Base-by-base conservation (phyloP, 1,140 invertebrate species). In the Archegozetes longisetosus region DNA sequence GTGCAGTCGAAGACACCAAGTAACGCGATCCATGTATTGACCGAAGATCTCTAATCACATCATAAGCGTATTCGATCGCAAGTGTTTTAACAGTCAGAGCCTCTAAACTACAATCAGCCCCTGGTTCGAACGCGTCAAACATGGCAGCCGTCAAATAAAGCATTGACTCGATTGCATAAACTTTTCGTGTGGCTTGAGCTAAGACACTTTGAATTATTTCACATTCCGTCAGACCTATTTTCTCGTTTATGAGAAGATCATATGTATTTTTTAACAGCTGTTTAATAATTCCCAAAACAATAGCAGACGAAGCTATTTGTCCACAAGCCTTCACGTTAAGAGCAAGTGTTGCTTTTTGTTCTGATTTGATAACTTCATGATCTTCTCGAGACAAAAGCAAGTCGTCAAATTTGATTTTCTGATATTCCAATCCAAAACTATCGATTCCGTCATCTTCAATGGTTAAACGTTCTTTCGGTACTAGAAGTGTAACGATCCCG, bases 141-240 rank as follows among this genome's bases (percentile, higher is more conserved):
- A 85, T 70, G 3, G 80, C 80, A 46, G 82, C 77, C 0, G 84
- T 85, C 26, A 86, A 65, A 69, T 86, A 90, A 0, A 81, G 71
- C 73, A 84, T 80, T 66, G 83, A 84, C 68, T 90, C 86, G 74
- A 87, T 82, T 0, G 78, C 79, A 68, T 88, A 90, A 3, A 79
- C 70, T 2, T 72, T 65, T 3, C 68, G 69, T 9, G 75, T 70
- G 22, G 81, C 72, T 65, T 76, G 72, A 1, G 77, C 75, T 60
- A 85, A 64, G 48, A 79, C 76, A 49, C 77, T 72, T 66, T 76
- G 55, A 14, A 64, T 53, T 9, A 61, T 27, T 55, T 64, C 55
- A 60, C 63, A 60, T 1, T 60, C 46, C 3, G 63, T 17, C 2
- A 64, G 23, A 20, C 52, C 53, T 0, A 26, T 13, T 53, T 28